Evolutionary conservation across 1,140 invertebrate species (phyloP), one percentile per base, ranked within the genome.

Genomic region (Phortica variegata): DNA sequence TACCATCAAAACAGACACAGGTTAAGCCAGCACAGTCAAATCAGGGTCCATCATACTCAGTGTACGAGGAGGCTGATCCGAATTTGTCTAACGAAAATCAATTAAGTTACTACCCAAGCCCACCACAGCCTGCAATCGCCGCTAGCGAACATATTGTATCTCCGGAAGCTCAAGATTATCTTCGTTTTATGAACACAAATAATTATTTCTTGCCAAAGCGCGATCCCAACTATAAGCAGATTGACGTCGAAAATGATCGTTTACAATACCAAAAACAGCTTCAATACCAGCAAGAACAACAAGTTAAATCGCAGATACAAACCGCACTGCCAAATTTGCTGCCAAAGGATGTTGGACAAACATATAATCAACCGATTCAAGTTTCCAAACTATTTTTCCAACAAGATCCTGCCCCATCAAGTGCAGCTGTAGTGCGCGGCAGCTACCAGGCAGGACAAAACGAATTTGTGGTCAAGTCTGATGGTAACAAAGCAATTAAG

Each of bases 131-230:
- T 3, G 13, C n/a, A n/a, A n/a, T n/a, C 41, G 21, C 37, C 12
- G n/a, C 43, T 7, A 2, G 40, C 41, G 1, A 46, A 5, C 23
- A 39, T 2, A 51, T 54, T 40, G 43, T 66, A 17, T 54, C 58
- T 0, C 68, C 65, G 19, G 58, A 73, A 26, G 71, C 71, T 0
- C 58, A 74, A 43, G 57, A 65, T 12, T 74, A 73, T 33, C 37
- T 74, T 32, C 60, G 60, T 23, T 73, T 73, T 17, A 73, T 73
- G 71, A 58, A 63, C 47, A 71, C 65, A 4, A 73, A 71, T 32
- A 71, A 74, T 17, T 74, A 74, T 33, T 74, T 74, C 37, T 16
- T 74, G 36, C 71, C 71, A 2, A 59, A 61, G 19, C 52, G 51
- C 15, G 66, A 74, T 12, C 71, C 71, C 1, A 66, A 73, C 32